Evolutionary conservation across 1,140 invertebrate species (phyloP), one percentile per base, ranked within the genome.

Genomic region (Formica selysi): DNA sequence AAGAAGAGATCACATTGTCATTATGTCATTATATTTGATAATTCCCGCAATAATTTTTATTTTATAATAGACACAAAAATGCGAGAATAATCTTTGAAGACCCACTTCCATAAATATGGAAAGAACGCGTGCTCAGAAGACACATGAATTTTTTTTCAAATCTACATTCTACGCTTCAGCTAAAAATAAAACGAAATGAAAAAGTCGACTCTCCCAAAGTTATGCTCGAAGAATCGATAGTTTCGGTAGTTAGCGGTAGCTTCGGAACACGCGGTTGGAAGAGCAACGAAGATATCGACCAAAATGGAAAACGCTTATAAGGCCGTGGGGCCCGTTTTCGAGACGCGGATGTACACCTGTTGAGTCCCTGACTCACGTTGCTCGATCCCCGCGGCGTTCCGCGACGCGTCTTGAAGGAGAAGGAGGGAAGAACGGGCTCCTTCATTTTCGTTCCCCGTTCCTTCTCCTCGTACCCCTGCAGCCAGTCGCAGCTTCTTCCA

Each of bases 271-370:
- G 48, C 16, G 22, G 10, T 71, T 41, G 36, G 13, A 38, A 41
- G 36, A 16, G 6, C 44, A n/a, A 80, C 32, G 62, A 41, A 54
- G 71, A 51, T 51, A 76, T 83, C 19, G 79, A 26, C 26, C 22
- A 3, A 51, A 73, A 83, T 84, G 81, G 81, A 64, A 78, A 78
- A 84, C 41, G 71, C 22, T 76, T 38, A 78, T 41, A 70, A 62
- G 5, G 10, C 70, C 36, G 41, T 61, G 11, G 11, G 48, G 22
- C 48, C 38, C 38, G 54, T 65, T 81, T 78, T 54, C 67, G 70
- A 80, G 84, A 79, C 61, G 26, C 41, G 44, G 57, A 70, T 73
- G 64, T 86, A 88, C 89, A 90, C 89, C 88, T 90, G 88, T 89
- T 89, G 44, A 22, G 19, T 11, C 8, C 38, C 89, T 89, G 89